Evolutionary conservation across 2,888 invertebrate genomes (phyloP).

Genomic region (Drosophila nigritarsus): DNA sequence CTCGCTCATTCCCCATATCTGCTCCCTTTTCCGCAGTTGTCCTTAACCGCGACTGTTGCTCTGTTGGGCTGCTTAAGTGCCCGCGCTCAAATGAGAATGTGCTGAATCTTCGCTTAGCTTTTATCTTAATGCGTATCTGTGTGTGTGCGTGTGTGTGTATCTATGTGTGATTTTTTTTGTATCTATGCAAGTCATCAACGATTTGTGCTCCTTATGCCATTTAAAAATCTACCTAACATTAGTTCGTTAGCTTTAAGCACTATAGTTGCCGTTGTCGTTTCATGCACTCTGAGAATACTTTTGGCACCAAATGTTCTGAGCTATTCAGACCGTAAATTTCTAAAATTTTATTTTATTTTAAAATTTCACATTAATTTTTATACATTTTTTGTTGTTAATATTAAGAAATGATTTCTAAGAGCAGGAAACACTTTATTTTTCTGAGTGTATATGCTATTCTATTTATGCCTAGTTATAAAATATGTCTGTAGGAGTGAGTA

Average conservation of each 20-base stretch:
- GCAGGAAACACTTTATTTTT: neutral
- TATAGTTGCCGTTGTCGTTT: conserved; percentile 33
- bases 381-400: neutral
- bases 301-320: neutral
- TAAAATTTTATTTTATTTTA: neutral
- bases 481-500: conserved; percentile 21
- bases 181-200: conserved; percentile 63
- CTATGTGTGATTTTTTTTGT: conserved; percentile 16
- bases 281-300: neutral
- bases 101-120: conserved; percentile 35
- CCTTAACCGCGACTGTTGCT: conserved; percentile 47
- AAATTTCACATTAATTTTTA: neutral
- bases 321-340: neutral
- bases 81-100: conserved; percentile 49
- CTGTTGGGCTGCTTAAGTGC: conserved; percentile 60
- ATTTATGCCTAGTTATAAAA: neutral
- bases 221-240: conserved; percentile 79
- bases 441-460: neutral
- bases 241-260: conserved; percentile 72
- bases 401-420: neutral
- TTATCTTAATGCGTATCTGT: conserved; percentile 19
- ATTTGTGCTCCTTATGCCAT: conserved; percentile 67
- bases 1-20: neutral
- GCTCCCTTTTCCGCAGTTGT: conserved; percentile 9
- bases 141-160: conserved; percentile 9